phyloP scores from a whole-genome alignment of 2,113 vertebrate species.

The Cardinalis cardinalis region DNA sequence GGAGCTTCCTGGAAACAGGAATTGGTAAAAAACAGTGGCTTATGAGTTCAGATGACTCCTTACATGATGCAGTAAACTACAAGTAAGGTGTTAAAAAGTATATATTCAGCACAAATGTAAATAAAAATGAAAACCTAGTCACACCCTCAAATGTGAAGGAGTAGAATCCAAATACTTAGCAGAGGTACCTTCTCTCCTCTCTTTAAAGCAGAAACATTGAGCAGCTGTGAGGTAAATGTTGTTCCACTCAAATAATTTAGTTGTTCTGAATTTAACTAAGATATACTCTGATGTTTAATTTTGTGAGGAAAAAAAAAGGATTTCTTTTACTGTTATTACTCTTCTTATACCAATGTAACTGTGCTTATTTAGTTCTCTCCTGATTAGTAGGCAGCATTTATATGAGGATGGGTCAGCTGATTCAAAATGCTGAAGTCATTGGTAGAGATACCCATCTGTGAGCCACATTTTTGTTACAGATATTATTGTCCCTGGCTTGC shows the following conservation, averaged over 20 bases:
- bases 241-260: background rate
- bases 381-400: background rate
- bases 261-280: background rate
- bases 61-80: background rate
- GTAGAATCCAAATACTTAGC: background rate
- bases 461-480: background rate
- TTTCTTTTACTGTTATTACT: background rate
- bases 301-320: background rate
- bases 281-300: background rate
- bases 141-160: background rate
- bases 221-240: background rate
- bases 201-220: conserved; percentile 9
- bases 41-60: background rate
- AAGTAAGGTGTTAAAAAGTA: background rate
- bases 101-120: background rate
- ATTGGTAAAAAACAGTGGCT: background rate
- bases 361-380: background rate
- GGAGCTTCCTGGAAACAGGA: background rate
- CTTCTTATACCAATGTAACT: background rate
- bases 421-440: background rate
- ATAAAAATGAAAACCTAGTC: background rate
- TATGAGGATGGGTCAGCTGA: background rate
- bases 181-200: background rate
- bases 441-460: background rate
- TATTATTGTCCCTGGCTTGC: background rate